These are phyloP conservation scores for Emydocephalus ijimae DNA, from an alignment of 2,113 vertebrate genomes.

Conservation along the genomic window DNA sequence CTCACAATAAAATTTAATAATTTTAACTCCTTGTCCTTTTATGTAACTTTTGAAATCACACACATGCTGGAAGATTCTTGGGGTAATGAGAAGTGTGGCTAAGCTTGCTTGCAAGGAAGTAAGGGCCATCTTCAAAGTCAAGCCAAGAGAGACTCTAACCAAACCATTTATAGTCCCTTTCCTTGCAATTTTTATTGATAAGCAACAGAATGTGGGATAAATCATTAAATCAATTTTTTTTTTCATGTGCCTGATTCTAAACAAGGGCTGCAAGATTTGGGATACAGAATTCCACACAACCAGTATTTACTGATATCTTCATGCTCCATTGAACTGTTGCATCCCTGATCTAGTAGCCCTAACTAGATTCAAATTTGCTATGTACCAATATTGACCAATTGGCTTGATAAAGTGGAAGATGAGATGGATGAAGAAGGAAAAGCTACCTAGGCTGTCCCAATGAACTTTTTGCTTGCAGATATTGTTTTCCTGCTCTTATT, in stretches of 20 bases:
- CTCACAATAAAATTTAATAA: slow-evolving; percentile 6
- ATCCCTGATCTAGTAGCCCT: not conserved
- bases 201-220: not conserved
- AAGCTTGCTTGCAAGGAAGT: not conserved
- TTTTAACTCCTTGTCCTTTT: not conserved
- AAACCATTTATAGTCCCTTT: not conserved
- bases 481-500: not conserved
- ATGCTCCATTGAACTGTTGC: not conserved
- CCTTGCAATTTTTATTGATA: not conserved
- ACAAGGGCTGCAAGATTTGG: not conserved
- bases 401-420: not conserved
- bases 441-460: not conserved
- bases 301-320: not conserved
- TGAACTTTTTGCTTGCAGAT: not conserved
- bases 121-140: not conserved
- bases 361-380: not conserved
- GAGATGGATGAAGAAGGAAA: not conserved
- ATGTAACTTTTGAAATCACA: not conserved
- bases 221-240: not conserved
- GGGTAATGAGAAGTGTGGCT: not conserved
- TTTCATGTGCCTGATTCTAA: not conserved
- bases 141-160: not conserved
- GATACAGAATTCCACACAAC: not conserved
- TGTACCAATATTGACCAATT: not conserved
- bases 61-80: not conserved